Base-by-base conservation (phyloP, 2,888 invertebrate species). In the Callyntrura sp. region DNA sequence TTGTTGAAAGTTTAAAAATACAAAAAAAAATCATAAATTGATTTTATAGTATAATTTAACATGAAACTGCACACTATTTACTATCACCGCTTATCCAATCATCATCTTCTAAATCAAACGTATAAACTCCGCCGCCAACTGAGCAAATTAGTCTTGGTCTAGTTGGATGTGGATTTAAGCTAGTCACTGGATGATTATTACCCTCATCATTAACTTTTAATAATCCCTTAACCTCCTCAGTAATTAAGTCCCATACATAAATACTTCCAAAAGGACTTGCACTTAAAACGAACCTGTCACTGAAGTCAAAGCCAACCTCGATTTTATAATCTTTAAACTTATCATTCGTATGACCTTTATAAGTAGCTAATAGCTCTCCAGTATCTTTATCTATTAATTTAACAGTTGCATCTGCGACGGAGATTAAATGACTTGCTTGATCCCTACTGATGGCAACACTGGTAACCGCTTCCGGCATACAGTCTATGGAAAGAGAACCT, bases 201-300 rank as follows among this genome's bases (percentile, higher is more conserved):
- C 95, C 94, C 45, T 94, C 93, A 43, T 94, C 93, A 76, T 88
- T 88, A 35, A 88, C 70, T 76, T 73, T 85, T 55, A 88, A 88
- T 8, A 91, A 14, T 1, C 88, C 90, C 4, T 94, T 92, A 0
- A 97, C 95, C 93, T 96, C 96, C 5, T 96, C 96, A 91, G 97
- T 97, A 3, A 99, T 96, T 65, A 99, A 95, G 95, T 99, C 98
- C 98, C 98, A 99, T 93, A 97, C 96, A 95, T 97, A 97, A 6
- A 98, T 95, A 93, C 96, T 96, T 0, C 99, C 99, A 90, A 97
- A 97, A 14, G 97, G 97, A 0, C 99, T 98, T 0, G 99, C 99
- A 23, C 98, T 97, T 62, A 99, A 95, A 68, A 99, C 96, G 93
- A 97, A 96, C 73, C 97, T 97, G 94, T 99, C 99, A 92, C 96